Evolutionary conservation across 2,888 invertebrate species (phyloP), one percentile per base, ranked within the genome.

Genomic region (Melieria omissa): DNA sequence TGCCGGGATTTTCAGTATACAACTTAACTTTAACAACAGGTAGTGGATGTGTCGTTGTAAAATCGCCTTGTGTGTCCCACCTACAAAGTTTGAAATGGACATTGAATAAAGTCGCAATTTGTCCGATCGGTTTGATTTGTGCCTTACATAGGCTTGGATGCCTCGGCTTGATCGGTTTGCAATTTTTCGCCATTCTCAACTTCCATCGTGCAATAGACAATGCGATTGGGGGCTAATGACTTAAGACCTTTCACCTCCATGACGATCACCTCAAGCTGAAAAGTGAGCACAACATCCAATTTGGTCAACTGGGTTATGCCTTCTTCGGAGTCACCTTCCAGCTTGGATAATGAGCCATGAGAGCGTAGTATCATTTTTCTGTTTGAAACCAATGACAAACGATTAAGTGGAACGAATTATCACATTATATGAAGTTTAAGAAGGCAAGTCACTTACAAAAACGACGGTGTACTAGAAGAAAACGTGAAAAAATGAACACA

Each of bases 1-100:
- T 96, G 69, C 96, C 96, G 41, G 98, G 97, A 86, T 97, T 98
- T 88, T 99, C 99, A 0, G 98, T 98, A 86, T 96, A 99, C 47
- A 99, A 88, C 87, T 99, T 99, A 5, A 99, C 95, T 90, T 99
- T 99, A 14, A 99, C 98, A 29, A 95, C 92, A 58, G 99, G 99
- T 75, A 99, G 89, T 1, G 99, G 96, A 86, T 99, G 97, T 74
- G 96, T 97, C 68, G 99, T 99, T 79, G 97, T 95, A 88, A 99
- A 99, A 88, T 99, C 99, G 69, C 98, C 99, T 90, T 99, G 99
- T 0, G 99, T 99, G 85, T 99, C 99, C 99, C 99, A 99, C 92
- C 96, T 97, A 60, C 41, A 58, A 58, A 10, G 29, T 29, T 10
- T 41, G 29, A 60, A 60, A 10, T 54, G 54, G n/a, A n/a, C n/a